phyloP scores from a whole-genome alignment of 2,888 invertebrate genomes.

The Acanthosepion pharaonis region DNA sequence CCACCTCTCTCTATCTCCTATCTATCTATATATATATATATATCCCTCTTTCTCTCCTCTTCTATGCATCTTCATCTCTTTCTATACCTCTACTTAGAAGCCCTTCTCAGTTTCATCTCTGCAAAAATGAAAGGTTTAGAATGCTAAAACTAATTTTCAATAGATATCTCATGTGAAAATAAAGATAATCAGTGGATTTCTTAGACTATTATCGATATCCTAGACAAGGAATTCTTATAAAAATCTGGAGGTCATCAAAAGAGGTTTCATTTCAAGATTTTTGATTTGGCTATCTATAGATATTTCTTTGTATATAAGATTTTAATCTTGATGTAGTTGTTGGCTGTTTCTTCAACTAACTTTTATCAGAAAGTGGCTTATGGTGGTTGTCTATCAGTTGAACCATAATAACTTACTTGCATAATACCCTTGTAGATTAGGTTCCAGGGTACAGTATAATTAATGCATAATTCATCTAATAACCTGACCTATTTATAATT shows the following conservation, averaged over 20 bases:
- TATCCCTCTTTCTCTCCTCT: too few species aligned
- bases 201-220: too few species aligned
- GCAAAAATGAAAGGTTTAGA: too few species aligned
- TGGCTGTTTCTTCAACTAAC: background rate
- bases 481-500: background rate
- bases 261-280: background rate
- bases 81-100: too few species aligned
- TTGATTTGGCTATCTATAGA: background rate
- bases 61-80: too few species aligned
- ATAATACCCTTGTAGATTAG: background rate
- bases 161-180: too few species aligned
- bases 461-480: conserved; percentile 1
- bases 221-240: too few species aligned
- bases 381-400: background rate
- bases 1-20: too few species aligned
- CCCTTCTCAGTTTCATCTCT: too few species aligned
- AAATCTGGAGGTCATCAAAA: background rate
- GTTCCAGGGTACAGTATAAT: background rate
- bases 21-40: too few species aligned
- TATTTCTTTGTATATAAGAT: background rate
- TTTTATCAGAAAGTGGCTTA: background rate
- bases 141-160: too few species aligned
- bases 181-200: too few species aligned
- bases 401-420: background rate
- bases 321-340: background rate